Conservation (phyloP, 2,113 vertebrate genomes). For the Otus sunia region DNA sequence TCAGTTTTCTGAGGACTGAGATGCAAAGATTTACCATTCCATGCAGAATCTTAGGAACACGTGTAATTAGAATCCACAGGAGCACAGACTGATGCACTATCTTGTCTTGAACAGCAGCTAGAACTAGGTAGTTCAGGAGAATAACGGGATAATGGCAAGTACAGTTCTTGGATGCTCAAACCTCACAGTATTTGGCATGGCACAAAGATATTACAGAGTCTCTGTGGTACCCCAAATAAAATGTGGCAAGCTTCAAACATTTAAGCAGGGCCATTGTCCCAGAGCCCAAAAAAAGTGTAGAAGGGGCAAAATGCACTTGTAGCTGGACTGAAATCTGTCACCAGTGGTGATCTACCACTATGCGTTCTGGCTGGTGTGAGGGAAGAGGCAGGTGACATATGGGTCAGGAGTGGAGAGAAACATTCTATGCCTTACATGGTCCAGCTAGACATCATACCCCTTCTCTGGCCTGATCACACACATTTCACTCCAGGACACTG, state of each 20-base stretch:
- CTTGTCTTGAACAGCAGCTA: not conserved
- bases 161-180: not conserved
- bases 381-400: not conserved
- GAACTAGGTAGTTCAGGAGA: not conserved
- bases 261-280: not conserved
- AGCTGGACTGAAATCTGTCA: not conserved
- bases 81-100: not conserved
- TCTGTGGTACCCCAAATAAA: not conserved
- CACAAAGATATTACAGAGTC: not conserved
- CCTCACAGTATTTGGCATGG: not conserved
- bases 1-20: not conserved
- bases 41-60: not conserved
- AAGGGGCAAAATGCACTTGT: not conserved
- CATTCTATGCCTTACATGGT: not conserved
- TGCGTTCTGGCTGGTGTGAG: not conserved
- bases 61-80: not conserved
- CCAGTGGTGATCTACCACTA: rapidly evolving
- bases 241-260: not conserved
- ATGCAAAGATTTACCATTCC: not conserved
- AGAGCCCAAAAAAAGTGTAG: not conserved
- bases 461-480: not conserved
- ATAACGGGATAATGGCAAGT: rapidly evolving
- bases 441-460: not conserved
- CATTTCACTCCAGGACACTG: not conserved
- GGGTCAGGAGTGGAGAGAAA: not conserved